A percentile compares a stretch with the other conserved stretches of the same genome.
Evolutionary conservation across 2,113 vertebrate genomes (phyloP).

Genomic region (Barbus barbus): DNA sequence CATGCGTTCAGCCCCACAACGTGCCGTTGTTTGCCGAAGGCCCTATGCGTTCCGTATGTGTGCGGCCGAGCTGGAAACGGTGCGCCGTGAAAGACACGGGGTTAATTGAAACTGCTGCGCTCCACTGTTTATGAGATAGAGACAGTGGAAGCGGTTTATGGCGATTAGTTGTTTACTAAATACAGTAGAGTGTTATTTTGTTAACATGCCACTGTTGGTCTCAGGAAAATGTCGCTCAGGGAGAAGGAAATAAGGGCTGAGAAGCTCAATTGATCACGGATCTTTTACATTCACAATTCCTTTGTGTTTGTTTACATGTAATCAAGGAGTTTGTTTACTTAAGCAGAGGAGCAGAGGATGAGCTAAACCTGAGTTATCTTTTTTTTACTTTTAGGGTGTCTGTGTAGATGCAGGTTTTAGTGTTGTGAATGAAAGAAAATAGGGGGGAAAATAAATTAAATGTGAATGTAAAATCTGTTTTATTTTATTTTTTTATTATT

Average conservation of each 20-base stretch:
- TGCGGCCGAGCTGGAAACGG: slow-evolving; percentile 68
- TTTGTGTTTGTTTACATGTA: slow-evolving; percentile 65
- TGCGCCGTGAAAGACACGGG: slow-evolving; percentile 73
- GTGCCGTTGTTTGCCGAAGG: slow-evolving; percentile 76
- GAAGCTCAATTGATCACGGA: slow-evolving; percentile 55
- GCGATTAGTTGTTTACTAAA: slow-evolving; percentile 79
- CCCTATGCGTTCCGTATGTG: slow-evolving; percentile 71
- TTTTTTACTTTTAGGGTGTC: background rate
- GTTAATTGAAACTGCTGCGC: slow-evolving; percentile 70
- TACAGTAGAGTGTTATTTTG: slow-evolving; percentile 71
- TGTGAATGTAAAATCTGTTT: too few species aligned
- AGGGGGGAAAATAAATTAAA: background rate
- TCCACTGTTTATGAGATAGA: slow-evolving; percentile 59
- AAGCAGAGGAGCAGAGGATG: slow-evolving; percentile 45
- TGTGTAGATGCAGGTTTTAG: background rate
- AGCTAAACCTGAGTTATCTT: slow-evolving; percentile 10
- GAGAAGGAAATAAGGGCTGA: slow-evolving; percentile 70
- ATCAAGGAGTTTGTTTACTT: slow-evolving; percentile 59
- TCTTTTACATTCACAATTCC: slow-evolving; percentile 53
- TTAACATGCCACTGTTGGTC: slow-evolving; percentile 68
- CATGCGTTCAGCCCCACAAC: slow-evolving; percentile 50
- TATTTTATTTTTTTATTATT: too few species aligned
- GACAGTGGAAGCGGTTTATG: slow-evolving; percentile 55
- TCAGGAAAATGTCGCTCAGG: slow-evolving; percentile 59
- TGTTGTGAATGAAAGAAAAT: background rate